Conservation (phyloP, 1,140 invertebrate genomes). For the Apocrypta bakeri region DNA sequence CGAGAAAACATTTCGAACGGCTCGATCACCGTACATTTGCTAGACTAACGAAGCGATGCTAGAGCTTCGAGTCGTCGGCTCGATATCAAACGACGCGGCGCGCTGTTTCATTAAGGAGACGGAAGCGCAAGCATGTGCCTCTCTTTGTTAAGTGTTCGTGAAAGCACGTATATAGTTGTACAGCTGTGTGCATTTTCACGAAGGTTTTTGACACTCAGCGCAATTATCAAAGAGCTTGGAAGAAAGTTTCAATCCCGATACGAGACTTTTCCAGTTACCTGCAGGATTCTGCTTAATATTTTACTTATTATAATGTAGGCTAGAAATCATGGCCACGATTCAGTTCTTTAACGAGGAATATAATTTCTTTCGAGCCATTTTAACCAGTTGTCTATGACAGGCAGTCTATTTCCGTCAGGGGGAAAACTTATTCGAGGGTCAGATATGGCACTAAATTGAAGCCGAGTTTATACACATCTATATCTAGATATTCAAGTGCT, state of each 20-base stretch:
- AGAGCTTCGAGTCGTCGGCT: background rate
- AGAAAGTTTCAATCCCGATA: background rate
- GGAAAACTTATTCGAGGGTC: background rate
- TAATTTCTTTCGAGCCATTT: background rate
- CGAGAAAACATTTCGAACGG: too few species aligned
- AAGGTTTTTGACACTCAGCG: constrained; percentile 2
- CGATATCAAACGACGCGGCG: constrained; percentile 23
- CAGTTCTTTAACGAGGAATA: background rate
- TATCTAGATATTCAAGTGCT: background rate
- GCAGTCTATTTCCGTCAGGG: background rate
- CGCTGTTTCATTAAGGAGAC: constrained; percentile 40
- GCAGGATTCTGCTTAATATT: background rate
- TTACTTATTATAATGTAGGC: too few species aligned
- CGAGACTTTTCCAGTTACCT: background rate
- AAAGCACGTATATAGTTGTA: background rate
- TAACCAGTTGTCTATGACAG: background rate
- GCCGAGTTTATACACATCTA: too few species aligned
- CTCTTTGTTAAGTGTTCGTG: constrained; percentile 22
- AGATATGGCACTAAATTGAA: background rate
- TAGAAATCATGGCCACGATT: constrained; percentile 12
- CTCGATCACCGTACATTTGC: constrained; percentile 18
- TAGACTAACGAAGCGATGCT: constrained; percentile 36
- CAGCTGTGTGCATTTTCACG: background rate
- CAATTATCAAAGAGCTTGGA: constrained; percentile 8
- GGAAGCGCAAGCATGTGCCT: background rate